Evolutionary conservation across 2,113 vertebrate species (phyloP).

Genomic region (Mus spicilegus): DNA sequence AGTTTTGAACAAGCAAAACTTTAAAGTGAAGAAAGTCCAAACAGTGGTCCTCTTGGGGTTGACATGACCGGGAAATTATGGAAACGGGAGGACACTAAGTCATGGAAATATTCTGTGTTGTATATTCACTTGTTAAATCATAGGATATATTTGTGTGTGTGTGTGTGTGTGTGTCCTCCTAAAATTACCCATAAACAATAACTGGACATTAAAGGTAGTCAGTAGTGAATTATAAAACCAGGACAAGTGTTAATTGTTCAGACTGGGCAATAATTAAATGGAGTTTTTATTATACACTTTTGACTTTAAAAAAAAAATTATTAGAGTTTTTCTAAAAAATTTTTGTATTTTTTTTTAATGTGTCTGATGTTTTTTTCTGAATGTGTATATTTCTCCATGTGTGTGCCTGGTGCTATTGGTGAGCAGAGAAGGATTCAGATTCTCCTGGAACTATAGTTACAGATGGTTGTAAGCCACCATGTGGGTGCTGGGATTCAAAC

Average conservation of each 20-base stretch:
- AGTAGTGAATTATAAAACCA: neutral
- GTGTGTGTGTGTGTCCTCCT: neutral
- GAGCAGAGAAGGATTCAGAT: neutral
- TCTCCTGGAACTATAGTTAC: neutral
- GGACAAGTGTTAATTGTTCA: neutral
- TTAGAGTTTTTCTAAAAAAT: neutral
- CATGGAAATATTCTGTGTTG: slow-evolving; percentile 2
- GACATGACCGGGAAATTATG: neutral
- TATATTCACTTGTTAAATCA: slow-evolving; percentile 2
- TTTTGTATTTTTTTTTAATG: neutral
- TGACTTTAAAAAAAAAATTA: slow-evolving; percentile 37
- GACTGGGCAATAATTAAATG: neutral
- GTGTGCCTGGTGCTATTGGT: neutral
- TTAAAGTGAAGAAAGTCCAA: slow-evolving; percentile 9
- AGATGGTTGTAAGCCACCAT: neutral
- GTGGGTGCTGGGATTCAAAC: neutral
- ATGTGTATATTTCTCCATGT: neutral
- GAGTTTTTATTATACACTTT: slow-evolving; percentile 6
- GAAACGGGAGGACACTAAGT: neutral
- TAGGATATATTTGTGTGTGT: neutral
- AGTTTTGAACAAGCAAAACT: slow-evolving; percentile 18
- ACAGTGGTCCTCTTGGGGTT: neutral
- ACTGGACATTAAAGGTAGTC: neutral
- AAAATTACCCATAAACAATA: slow-evolving; percentile 10
- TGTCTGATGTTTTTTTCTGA: neutral